Percentiles rank a stretch among this genome's conserved stretches.
phyloP scores from a whole-genome alignment of 2,797 vertebrate species.

The Thunnus albacares region DNA sequence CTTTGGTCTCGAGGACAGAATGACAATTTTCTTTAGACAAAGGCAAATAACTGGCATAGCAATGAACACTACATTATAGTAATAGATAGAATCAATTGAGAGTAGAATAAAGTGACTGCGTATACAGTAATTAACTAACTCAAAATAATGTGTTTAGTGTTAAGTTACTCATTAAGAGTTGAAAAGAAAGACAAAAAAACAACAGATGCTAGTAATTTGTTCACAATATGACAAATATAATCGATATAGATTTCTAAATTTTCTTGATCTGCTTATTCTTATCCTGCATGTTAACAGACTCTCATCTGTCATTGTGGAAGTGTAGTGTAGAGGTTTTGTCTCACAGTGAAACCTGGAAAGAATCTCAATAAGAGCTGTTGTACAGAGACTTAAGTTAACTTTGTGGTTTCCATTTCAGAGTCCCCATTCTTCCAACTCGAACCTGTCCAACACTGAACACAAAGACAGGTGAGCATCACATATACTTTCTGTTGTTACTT shows the following conservation, averaged over 20 bases:
- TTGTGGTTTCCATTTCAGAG: conserved; percentile 73
- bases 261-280: background rate
- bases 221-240: background rate
- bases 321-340: background rate
- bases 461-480: conserved; percentile 78
- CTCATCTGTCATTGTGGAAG: background rate
- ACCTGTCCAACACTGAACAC: conserved; percentile 71
- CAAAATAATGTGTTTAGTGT: no score
- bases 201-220: background rate
- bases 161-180: no score
- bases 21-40: no score
- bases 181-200: no score
- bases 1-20: no score
- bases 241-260: background rate
- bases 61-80: no score
- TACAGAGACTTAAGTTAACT: background rate
- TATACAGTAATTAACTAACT: background rate
- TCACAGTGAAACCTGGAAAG: background rate
- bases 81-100: no score
- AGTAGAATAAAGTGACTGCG: no score
- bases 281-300: background rate
- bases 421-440: conserved; percentile 81
- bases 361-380: background rate
- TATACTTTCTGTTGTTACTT: background rate
- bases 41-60: no score